Evolutionary conservation across 2,888 invertebrate species (phyloP).

Genomic region (Argyresthia goedartella): DNA sequence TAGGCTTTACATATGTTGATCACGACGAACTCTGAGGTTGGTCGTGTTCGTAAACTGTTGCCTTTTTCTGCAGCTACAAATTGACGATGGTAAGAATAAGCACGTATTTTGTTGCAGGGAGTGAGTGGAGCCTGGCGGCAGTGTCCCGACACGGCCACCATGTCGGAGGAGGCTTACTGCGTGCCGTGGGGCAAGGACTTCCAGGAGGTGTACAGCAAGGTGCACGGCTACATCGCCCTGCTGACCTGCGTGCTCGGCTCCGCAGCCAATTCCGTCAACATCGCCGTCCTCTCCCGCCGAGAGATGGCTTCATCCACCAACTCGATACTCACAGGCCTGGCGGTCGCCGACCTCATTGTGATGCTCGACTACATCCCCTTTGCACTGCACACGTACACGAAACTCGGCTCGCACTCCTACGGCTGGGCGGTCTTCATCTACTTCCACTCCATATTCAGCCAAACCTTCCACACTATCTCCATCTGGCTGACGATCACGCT

Average conservation of each 20-base stretch:
- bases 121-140: neutral
- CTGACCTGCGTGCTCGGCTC: slow-evolving; percentile 91
- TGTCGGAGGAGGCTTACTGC: slow-evolving; percentile 44
- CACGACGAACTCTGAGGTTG: no score
- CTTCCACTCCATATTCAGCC: slow-evolving; percentile 91
- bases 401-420: slow-evolving; percentile 70
- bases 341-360: slow-evolving; percentile 92
- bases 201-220: slow-evolving; percentile 73
- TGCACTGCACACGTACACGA: slow-evolving; percentile 82
- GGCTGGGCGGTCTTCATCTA: slow-evolving; percentile 86
- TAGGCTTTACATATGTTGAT: no score
- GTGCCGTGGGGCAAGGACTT: slow-evolving; percentile 70
- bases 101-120: neutral
- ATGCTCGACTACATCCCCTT: slow-evolving; percentile 96
- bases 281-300: slow-evolving; percentile 88
- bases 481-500: slow-evolving; percentile 94
- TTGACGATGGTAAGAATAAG: no score
- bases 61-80: no score
- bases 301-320: slow-evolving; percentile 96
- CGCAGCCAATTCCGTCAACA: slow-evolving; percentile 90
- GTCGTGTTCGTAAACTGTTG: no score
- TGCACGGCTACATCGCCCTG: slow-evolving; percentile 89
- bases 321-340: slow-evolving; percentile 90
- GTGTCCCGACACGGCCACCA: neutral
- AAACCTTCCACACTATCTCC: slow-evolving; percentile 90